phyloP scores from a whole-genome alignment of 2,113 vertebrate genomes.

The Zapus hudsonius region DNA sequence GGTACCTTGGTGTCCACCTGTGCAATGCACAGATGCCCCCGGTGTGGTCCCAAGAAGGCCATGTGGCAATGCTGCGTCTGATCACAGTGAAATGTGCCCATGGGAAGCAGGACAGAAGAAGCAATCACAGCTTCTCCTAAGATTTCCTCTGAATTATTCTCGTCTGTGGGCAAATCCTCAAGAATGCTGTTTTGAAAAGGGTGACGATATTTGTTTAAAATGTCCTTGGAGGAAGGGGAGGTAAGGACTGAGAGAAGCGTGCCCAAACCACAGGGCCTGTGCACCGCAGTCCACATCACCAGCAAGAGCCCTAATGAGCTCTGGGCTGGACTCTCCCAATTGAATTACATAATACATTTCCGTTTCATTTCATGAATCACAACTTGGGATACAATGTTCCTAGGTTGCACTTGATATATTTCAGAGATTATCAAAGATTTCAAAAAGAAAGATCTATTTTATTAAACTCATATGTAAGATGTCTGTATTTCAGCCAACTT shows the following conservation, averaged over 20 bases:
- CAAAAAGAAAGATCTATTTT: conserved; percentile 60
- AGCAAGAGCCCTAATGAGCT: conserved; percentile 69
- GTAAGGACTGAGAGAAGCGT: conserved; percentile 40
- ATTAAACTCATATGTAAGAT: conserved; percentile 78
- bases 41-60: neutral
- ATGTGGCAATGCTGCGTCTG: conserved; percentile 17
- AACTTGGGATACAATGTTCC: conserved; percentile 70
- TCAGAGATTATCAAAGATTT: conserved; percentile 72
- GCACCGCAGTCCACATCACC: conserved; percentile 29
- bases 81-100: conserved; percentile 33
- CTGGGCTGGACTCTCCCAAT: conserved; percentile 65
- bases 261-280: conserved; percentile 72
- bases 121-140: conserved; percentile 29
- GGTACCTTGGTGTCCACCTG: conserved; percentile 21
- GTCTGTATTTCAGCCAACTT: conserved; percentile 62
- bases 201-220: conserved; percentile 73
- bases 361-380: conserved; percentile 77
- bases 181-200: conserved; percentile 74
- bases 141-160: conserved; percentile 50
- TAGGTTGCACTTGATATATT: conserved; percentile 73
- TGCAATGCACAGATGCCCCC: neutral
- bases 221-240: conserved; percentile 62
- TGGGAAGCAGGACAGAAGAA: neutral
- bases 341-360: conserved; percentile 67
- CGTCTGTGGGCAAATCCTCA: conserved; percentile 55